A percentile compares a stretch with the other conserved stretches of the same genome.
Conservation (phyloP, 2,113 vertebrate species). For the Poeciliopsis retropinna region DNA sequence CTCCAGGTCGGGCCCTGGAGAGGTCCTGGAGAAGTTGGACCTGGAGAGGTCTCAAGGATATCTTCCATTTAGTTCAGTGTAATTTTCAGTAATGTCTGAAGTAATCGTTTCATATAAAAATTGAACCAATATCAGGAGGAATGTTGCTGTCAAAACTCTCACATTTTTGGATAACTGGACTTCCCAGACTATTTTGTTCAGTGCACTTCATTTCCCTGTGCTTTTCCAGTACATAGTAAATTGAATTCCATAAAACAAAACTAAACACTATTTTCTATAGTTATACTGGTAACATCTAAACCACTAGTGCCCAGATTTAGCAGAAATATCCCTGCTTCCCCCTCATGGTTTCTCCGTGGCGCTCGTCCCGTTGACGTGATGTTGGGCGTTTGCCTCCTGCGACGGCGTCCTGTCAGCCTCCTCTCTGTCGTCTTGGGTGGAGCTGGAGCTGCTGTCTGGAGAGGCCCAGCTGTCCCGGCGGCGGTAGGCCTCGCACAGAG, state of each 20-base stretch:
- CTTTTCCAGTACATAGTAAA: background rate
- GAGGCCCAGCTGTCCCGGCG: slow-evolving; percentile 84
- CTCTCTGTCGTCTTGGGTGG: slow-evolving; percentile 69
- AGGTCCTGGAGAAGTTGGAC: too few relatives aligned
- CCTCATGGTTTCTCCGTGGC: slow-evolving; percentile 62
- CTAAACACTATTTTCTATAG: background rate
- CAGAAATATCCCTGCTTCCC: background rate
- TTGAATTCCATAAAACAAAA: background rate
- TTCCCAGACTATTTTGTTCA: background rate
- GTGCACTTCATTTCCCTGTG: background rate
- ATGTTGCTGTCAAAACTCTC: background rate
- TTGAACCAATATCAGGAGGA: background rate
- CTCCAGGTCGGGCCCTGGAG: too few relatives aligned
- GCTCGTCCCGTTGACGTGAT: slow-evolving; percentile 83
- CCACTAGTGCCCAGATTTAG: background rate
- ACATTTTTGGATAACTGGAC: background rate
- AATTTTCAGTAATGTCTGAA: background rate
- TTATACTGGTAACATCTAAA: slow-evolving; percentile 8
- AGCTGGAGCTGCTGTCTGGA: slow-evolving; percentile 79
- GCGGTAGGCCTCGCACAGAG: slow-evolving; percentile 92
- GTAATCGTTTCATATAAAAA: too few relatives aligned
- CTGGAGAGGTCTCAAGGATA: too few relatives aligned
- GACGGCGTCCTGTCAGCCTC: slow-evolving; percentile 64
- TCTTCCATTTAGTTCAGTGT: background rate
- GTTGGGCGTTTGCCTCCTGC: slow-evolving; percentile 75